phyloP scores from a whole-genome alignment of 2,797 vertebrate genomes.

The Clarias platycephalus region DNA sequence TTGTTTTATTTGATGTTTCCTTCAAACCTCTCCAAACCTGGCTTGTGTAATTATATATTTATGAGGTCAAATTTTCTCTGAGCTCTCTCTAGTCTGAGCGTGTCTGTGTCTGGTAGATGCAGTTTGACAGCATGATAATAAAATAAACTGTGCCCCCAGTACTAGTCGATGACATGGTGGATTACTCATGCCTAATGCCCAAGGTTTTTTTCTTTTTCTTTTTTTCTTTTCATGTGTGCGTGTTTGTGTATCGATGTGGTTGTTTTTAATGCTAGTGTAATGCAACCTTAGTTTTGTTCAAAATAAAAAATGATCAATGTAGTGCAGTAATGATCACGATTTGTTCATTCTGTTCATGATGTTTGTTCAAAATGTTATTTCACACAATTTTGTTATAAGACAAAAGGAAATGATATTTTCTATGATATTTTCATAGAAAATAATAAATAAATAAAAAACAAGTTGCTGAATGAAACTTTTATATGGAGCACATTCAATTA shows the following conservation, averaged over 20 bases:
- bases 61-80: not conserved
- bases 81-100: not conserved
- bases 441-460: not conserved
- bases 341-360: not conserved
- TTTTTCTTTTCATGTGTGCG: too few relatives aligned
- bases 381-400: not conserved
- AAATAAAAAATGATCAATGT: not conserved
- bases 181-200: not conserved
- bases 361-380: not conserved
- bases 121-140: not conserved
- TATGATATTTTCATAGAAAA: not conserved
- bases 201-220: not conserved
- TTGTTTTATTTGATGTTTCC: not conserved
- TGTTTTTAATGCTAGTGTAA: too few relatives aligned
- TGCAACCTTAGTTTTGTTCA: not conserved
- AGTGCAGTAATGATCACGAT: not conserved
- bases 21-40: not conserved
- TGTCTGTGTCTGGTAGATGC: not conserved
- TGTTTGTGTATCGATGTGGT: too few relatives aligned
- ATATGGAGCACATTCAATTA: constrained; percentile 6
- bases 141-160: not conserved
- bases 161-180: not conserved
- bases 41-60: not conserved
- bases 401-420: not conserved
- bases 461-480: not conserved